Evolutionary conservation across 2,888 invertebrate species (phyloP).

Genomic region (Marronus borbonicus): DNA sequence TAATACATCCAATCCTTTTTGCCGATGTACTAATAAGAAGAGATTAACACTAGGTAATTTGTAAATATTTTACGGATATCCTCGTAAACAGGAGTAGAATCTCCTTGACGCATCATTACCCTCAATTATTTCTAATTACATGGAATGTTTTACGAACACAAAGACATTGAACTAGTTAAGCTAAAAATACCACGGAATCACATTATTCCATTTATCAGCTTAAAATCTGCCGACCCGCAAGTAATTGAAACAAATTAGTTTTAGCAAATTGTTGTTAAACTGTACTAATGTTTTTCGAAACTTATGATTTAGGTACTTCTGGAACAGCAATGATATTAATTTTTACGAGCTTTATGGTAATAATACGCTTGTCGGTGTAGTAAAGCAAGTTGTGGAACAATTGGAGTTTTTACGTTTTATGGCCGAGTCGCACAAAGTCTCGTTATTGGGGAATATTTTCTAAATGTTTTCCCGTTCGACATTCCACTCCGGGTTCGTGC

Average conservation of each 20-base stretch:
- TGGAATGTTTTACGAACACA: background rate
- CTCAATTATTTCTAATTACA: constrained; percentile 2
- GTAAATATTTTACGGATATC: too few relatives aligned
- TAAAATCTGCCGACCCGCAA: background rate
- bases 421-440: background rate
- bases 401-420: background rate
- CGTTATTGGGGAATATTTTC: background rate
- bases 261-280: background rate
- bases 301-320: constrained; percentile 2
- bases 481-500: background rate
- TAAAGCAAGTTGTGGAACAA: background rate
- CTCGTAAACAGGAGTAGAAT: too few relatives aligned
- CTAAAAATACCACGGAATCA: background rate
- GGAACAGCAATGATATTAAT: background rate
- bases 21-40: too few relatives aligned
- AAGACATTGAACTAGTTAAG: background rate
- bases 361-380: background rate
- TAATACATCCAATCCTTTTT: too few relatives aligned
- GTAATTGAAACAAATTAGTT: constrained; percentile 27
- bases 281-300: background rate
- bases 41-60: too few relatives aligned
- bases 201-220: background rate
- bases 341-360: constrained; percentile 10
- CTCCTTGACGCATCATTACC: background rate
- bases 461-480: background rate